Conservation (phyloP, 2,888 invertebrate genomes). For the Luffia ferchaultella region DNA sequence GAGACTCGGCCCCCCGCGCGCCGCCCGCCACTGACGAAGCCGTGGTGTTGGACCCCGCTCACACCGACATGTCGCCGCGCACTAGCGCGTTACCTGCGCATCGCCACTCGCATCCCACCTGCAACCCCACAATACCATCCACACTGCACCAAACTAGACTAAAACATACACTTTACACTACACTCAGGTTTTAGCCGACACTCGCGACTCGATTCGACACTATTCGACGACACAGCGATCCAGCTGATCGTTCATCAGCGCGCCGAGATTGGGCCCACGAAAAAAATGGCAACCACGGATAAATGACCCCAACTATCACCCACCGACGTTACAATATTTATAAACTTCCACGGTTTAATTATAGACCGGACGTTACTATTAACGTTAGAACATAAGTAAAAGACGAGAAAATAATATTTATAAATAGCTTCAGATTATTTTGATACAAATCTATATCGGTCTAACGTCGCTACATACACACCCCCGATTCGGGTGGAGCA, state of each 20-base stretch:
- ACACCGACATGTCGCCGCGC: conserved; percentile 60
- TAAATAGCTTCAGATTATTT: conserved; percentile 67
- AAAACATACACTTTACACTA: conserved; percentile 2
- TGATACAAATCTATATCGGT: conserved; percentile 64
- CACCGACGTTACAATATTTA: conserved; percentile 60
- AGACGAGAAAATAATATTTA: conserved; percentile 67
- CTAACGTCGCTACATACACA: conserved; percentile 60
- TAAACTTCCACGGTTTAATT: conserved; percentile 64
- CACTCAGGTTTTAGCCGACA: conserved; percentile 5
- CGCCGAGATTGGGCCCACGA: too few species aligned
- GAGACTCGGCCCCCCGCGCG: conserved; percentile 65
- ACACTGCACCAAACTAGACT: too few species aligned
- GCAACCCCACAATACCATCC: neutral
- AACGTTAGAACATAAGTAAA: conserved; percentile 66
- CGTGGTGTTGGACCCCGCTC: conserved; percentile 56
- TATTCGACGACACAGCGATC: too few species aligned
- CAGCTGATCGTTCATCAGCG: too few species aligned
- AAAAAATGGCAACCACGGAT: conserved; percentile 63
- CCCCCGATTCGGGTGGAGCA: conserved; percentile 58
- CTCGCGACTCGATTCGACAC: too few species aligned
- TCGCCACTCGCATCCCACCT: conserved; percentile 27
- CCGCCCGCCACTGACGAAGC: conserved; percentile 61
- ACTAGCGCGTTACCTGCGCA: conserved; percentile 47
- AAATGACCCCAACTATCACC: too few species aligned
- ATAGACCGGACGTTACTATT: conserved; percentile 65